Base-by-base conservation (phyloP, 2,113 vertebrate species). In the Stigmatopora nigra region DNA sequence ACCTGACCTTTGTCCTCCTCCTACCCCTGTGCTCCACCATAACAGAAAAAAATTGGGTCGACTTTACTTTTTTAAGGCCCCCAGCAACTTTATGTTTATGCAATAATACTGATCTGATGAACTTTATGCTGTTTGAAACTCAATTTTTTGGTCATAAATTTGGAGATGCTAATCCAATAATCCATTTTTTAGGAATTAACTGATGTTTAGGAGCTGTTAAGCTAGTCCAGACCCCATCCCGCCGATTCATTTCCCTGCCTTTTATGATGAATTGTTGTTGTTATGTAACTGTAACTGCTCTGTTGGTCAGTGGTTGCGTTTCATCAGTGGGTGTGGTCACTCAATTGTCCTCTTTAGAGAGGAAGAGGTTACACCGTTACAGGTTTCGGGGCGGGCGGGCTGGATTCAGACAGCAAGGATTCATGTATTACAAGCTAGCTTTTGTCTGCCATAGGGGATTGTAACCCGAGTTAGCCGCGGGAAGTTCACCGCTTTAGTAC, bases 401-500 rank as follows among this genome's bases (percentile, higher is more conserved):
- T n/a, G n/a, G n/a, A n/a, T n/a, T n/a, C n/a, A n/a, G n/a, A n/a
- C n/a, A 70, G 25, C 2, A 31, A 61, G 78, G 45, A 41, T 36
- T 70, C 12, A 64, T 52, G 58, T 25, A 35, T 62, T 59, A 86
- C 83, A 88, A 76, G 81, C 79, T 65, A 14, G 77, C 87, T 84
- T 87, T 89, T 88, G 86, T 89, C 61, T 76, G 44, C 67, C 7
- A 22, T 22, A n/a, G 47, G 51, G 76, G 44, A 71, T 77, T 61
- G 87, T 86, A 88, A 86, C 82, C 78, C 67, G 85, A 86, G 82
- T 75, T 80, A 71, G 71, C 16, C 82, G 35, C 13, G 80, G 77
- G 80, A 87, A 84, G 77, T 81, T 61, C 70, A 17, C 72, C 76
- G 71, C 78, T 60, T 71, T 63, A 75, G 71, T 68, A 58, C 56